phyloP scores from a whole-genome alignment of 2,113 vertebrate genomes.

The Pseudois nayaur region DNA sequence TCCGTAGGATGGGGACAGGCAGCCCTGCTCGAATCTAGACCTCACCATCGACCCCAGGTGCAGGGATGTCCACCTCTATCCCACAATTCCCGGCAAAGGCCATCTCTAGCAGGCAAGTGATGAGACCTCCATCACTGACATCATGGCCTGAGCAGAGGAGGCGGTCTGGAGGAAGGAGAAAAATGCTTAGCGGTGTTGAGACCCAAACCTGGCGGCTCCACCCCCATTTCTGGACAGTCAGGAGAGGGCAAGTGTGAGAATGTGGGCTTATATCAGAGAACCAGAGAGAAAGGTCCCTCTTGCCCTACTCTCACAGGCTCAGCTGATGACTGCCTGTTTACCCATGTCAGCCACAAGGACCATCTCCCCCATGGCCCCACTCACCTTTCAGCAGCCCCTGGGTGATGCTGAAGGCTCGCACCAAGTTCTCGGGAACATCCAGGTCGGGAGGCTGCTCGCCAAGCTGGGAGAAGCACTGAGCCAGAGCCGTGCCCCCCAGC shows the following conservation, averaged over 20 bases:
- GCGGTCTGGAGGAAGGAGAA: slow-evolving; percentile 74
- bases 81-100: slow-evolving; percentile 93
- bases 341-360: fast-evolving
- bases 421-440: slow-evolving; percentile 82
- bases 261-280: neutral
- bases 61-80: slow-evolving; percentile 83
- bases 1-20: neutral
- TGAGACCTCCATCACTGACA: slow-evolving; percentile 91
- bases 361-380: neutral
- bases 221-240: neutral
- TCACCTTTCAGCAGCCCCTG: slow-evolving; percentile 87
- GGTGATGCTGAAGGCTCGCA: slow-evolving; percentile 86
- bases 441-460: slow-evolving; percentile 90
- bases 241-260: neutral
- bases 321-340: neutral
- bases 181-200: neutral
- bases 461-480: slow-evolving; percentile 91
- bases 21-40: neutral
- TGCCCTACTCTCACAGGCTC: neutral
- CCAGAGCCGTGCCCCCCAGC: slow-evolving; percentile 90
- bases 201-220: neutral
- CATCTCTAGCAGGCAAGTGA: slow-evolving; percentile 92
- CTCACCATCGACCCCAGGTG: slow-evolving; percentile 81
- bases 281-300: neutral
- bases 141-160: slow-evolving; percentile 91